Evolutionary conservation across 2,113 vertebrate genomes (phyloP), one percentile per base, ranked within the genome.

Genomic region (Eudyptes chrysolophus): DNA sequence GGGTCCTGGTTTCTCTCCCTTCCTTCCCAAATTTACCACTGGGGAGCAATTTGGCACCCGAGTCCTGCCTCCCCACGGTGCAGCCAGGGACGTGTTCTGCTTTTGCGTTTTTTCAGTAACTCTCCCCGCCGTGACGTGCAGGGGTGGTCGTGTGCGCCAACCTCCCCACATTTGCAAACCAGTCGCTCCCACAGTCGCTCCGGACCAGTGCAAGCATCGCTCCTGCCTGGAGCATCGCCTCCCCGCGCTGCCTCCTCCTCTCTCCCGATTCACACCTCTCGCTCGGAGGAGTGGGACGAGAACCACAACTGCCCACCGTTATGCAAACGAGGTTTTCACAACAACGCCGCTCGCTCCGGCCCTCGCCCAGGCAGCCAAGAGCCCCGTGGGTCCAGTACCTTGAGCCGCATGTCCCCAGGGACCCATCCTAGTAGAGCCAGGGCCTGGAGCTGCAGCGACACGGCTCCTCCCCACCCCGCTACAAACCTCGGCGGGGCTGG

Each of bases 351-450:
- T 79, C 1, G 2, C 36, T 52, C 30, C 3, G 13, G 61, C 48
- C 77, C 36, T 26, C 15, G 16, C n/a, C 27, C 34, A 38, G 27
- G 40, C 19, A 22, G 12, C 36, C 1, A 2, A 62, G 74, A 30
- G 19, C 40, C 65, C 76, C 0, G 0, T 0, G 1, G 30, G 6
- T 13, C 9, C 18, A 2, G 12, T 2, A 29, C 5, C 36, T 46
- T 10, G 7, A 74, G 79, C n/a, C 32, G 5, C 1, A 0, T 0
- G 0, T 66, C 44, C 44, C 46, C 49, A 20, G 22, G 32, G 49
- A 24, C 25, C 19, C 44, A 19, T 4, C 36, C 20, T 32, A 36
- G 9, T 4, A 13, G 29, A 55, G n/a, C 7, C 0, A 0, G 14
- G 51, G 25, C 36, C 22, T 40, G 27, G 61, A 57, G 18, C 54